Evolutionary conservation across 2,888 invertebrate genomes (phyloP).

Genomic region (Scrobipalpa costella): DNA sequence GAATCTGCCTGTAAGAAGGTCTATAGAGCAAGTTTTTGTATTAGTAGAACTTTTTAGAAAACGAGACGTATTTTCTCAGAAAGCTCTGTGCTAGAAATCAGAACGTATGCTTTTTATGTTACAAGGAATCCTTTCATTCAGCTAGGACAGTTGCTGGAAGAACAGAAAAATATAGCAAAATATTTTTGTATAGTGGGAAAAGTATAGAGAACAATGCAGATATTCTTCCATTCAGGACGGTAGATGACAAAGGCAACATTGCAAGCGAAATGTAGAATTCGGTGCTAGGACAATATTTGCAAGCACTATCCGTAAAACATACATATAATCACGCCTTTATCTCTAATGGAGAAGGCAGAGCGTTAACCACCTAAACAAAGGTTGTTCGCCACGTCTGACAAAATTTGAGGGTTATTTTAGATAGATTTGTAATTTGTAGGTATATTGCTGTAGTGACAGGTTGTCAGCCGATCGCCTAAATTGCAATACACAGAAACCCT

Average conservation of each 20-base stretch:
- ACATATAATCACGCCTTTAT: too few species aligned
- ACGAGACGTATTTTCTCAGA: neutral
- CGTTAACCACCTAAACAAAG: too few species aligned
- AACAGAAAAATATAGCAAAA: conserved; percentile 1
- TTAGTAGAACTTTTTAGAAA: neutral
- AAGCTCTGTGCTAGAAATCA: conserved; percentile 12
- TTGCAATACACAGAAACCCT: too few species aligned
- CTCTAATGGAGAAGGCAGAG: too few species aligned
- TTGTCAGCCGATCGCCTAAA: too few species aligned
- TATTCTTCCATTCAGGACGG: neutral
- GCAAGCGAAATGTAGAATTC: neutral
- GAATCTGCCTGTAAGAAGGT: neutral
- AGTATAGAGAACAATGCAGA: neutral
- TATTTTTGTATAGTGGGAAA: neutral
- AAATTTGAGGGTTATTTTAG: too few species aligned
- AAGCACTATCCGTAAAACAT: too few species aligned
- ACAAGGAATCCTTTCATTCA: neutral
- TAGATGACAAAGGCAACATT: neutral
- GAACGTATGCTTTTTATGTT: neutral
- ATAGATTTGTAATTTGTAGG: too few species aligned
- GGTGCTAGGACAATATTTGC: too few species aligned
- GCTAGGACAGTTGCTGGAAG: neutral
- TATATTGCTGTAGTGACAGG: too few species aligned
- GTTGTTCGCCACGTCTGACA: too few species aligned
- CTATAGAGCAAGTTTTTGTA: conserved; percentile 14